Conservation (phyloP, 2,113 vertebrate genomes). For the Corythornis cristatus region DNA sequence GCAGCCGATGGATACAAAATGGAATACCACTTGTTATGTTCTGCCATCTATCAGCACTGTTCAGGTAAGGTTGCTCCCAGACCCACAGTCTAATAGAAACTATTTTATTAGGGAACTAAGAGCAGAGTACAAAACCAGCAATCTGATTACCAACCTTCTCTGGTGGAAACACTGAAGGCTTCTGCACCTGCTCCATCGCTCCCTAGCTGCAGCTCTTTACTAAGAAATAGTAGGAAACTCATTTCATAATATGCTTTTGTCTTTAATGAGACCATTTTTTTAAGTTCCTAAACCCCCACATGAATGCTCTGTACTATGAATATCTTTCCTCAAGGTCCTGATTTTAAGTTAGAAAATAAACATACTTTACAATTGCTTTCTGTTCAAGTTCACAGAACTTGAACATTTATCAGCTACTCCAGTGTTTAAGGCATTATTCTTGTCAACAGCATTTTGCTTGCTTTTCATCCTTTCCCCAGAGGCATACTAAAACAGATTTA, state of each 20-base stretch:
- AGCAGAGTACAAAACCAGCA: not conserved
- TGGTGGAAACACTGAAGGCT: not conserved
- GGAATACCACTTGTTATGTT: not conserved
- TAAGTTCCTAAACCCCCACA: not conserved
- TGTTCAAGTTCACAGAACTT: not conserved
- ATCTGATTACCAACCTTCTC: not conserved
- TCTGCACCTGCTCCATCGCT: not conserved
- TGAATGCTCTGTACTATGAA: not conserved
- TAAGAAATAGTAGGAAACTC: not conserved
- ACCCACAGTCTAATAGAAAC: not conserved
- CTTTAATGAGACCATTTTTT: not conserved
- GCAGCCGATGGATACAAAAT: not conserved
- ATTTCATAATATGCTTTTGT: not conserved
- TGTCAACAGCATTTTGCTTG: constrained; percentile 24
- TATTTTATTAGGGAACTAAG: not conserved
- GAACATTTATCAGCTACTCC: not conserved
- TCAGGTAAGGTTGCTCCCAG: not conserved
- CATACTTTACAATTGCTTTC: not conserved
- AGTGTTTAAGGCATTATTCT: constrained; percentile 12
- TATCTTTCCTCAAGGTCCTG: not conserved
- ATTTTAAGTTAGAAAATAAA: not conserved
- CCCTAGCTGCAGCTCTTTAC: not conserved
- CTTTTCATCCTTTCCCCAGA: constrained; percentile 28
- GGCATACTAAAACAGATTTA: constrained; percentile 36
- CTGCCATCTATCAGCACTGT: not conserved